These are phyloP conservation scores for Luscinia megarhynchos DNA, from an alignment of 2,797 vertebrate species.

Conservation along the genomic window DNA sequence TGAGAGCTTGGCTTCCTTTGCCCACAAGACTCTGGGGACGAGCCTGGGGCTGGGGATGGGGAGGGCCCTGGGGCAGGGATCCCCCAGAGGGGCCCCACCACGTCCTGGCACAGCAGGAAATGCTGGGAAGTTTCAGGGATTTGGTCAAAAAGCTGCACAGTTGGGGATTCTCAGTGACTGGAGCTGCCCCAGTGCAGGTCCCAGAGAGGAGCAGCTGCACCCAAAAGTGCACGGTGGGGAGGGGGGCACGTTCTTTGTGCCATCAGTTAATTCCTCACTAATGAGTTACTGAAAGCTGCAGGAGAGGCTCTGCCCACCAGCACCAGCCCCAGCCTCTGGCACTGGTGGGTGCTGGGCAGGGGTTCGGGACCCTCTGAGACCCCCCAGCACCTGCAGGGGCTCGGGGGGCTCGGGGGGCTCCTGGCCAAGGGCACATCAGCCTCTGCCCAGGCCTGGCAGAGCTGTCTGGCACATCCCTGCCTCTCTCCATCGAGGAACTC, in stretches of 20 bases:
- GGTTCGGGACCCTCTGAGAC: background rate
- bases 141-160: fast-evolving
- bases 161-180: fast-evolving
- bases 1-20: background rate
- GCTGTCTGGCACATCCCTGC: background rate
- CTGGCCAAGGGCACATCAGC: background rate
- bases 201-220: fast-evolving
- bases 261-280: background rate
- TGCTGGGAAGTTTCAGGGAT: fast-evolving
- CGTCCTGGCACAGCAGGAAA: background rate
- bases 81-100: fast-evolving
- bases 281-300: background rate
- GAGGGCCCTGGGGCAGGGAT: background rate
- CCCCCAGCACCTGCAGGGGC: background rate
- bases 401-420: background rate
- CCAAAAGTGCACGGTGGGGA: fast-evolving
- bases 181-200: fast-evolving
- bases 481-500: background rate
- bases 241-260: background rate
- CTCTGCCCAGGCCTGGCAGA: background rate
- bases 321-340: background rate
- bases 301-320: background rate
- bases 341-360: background rate
- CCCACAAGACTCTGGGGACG: fast-evolving
- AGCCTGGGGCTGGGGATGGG: fast-evolving